Evolutionary conservation across 2,113 vertebrate species (phyloP).

Genomic region (Rhinolophus sinicus): DNA sequence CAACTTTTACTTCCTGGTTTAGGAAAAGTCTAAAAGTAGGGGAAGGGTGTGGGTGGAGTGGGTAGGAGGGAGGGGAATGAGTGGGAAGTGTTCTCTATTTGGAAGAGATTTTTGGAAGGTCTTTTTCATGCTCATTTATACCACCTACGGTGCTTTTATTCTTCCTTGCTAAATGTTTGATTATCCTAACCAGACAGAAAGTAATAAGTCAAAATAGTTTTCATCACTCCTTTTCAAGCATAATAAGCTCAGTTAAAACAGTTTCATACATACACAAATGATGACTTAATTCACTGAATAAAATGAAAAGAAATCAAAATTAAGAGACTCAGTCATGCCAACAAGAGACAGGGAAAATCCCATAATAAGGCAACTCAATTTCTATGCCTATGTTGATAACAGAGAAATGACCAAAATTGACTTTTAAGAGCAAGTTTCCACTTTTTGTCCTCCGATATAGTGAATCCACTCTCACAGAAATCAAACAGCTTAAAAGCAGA

Average conservation of each 20-base stretch:
- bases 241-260: slow-evolving; percentile 72
- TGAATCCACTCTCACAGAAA: background rate
- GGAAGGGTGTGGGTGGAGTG: slow-evolving; percentile 60
- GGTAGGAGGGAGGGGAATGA: slow-evolving; percentile 43
- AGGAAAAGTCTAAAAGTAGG: slow-evolving; percentile 78
- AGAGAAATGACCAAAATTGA: slow-evolving; percentile 5
- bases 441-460: background rate
- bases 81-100: slow-evolving; percentile 59
- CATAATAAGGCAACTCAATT: background rate
- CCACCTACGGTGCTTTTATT: slow-evolving; percentile 72
- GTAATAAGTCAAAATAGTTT: slow-evolving; percentile 79
- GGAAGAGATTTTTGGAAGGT: slow-evolving; percentile 60
- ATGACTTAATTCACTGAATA: slow-evolving; percentile 65
- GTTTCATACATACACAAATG: slow-evolving; percentile 52
- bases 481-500: slow-evolving; percentile 39
- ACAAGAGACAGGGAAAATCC: slow-evolving; percentile 6
- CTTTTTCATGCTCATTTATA: slow-evolving; percentile 70
- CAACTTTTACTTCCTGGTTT: slow-evolving; percentile 78
- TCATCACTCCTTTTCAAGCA: slow-evolving; percentile 51
- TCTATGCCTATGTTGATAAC: background rate
- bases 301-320: slow-evolving; percentile 63
- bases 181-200: slow-evolving; percentile 73
- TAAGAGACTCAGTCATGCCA: background rate
- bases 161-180: slow-evolving; percentile 71
- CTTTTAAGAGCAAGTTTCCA: slow-evolving; percentile 42